These are phyloP conservation scores for Sipha maydis DNA, from an alignment of 2,888 invertebrate genomes.

Conservation along the genomic window DNA sequence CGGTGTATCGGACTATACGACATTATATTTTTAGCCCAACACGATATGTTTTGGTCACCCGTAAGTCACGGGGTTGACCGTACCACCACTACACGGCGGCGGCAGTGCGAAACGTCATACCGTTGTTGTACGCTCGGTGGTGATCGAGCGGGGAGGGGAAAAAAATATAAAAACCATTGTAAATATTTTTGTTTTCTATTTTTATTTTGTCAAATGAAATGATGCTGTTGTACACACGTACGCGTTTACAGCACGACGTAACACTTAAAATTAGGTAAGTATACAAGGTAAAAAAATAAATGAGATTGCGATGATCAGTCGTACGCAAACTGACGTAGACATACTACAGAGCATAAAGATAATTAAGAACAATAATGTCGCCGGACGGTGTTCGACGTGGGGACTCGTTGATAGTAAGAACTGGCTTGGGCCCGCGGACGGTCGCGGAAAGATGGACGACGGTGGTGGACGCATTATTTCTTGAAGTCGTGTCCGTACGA, in stretches of 20 bases:
- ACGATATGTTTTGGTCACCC: too few relatives aligned
- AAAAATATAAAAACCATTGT: too few relatives aligned
- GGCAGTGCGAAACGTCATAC: too few relatives aligned
- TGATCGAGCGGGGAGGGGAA: neutral
- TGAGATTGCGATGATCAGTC: neutral
- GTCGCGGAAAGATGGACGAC: neutral
- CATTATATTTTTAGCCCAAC: too few relatives aligned
- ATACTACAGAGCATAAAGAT: neutral
- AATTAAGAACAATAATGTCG: too few relatives aligned
- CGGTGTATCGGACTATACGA: too few relatives aligned
- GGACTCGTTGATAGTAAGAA: neutral
- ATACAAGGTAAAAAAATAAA: neutral
- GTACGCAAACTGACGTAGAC: neutral
- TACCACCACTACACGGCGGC: too few relatives aligned
- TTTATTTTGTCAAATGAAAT: neutral
- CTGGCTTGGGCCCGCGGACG: neutral
- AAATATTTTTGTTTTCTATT: neutral
- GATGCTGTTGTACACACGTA: neutral
- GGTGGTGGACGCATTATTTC: neutral
- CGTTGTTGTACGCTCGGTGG: neutral
- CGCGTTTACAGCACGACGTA: neutral
- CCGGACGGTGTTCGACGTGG: neutral
- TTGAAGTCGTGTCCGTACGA: neutral
- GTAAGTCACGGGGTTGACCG: too few relatives aligned
- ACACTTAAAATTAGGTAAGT: neutral